Base-by-base conservation (phyloP, 2,888 invertebrate genomes). In the Rhamnusium bicolor region DNA sequence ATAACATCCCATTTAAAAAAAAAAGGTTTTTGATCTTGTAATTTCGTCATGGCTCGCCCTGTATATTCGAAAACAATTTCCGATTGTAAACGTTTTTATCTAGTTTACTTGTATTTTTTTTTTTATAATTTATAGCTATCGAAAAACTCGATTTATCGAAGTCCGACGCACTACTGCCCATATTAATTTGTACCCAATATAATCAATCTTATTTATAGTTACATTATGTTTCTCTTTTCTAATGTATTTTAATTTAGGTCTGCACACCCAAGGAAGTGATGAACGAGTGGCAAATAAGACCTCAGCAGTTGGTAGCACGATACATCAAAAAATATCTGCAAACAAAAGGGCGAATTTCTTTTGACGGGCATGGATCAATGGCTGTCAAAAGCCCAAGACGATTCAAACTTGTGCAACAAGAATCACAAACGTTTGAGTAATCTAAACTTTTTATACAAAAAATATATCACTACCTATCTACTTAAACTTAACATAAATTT, bases 371-470 rank as follows among this genome's bases (percentile, higher is more conserved):
- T 85, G 95, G 95, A 40, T 94, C 95, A 3, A 92, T 95, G 86
- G 91, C 93, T 18, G 94, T 95, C 69, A 96, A 96, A 89, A 96
- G 95, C 79, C 96, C 96, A 19, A 91, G 96, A 69, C 92, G 96
- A 77, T 96, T 95, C 90, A 96, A 96, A 86, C 90, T 96, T 75
- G 96, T 96, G 32, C 96, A 96, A 86, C 96, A 96, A 86, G 96
- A 96, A 88, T 96, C 96, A 8, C 95, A 96, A 89, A 96, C 93
- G 79, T 96, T 95, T 86, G 96, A 96, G 88, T 96, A 95, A 90
- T 21, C 18, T 16, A 51, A 32, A 32, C 16, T 18, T n/a, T n/a
- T n/a, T n/a, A n/a, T n/a, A n/a, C n/a, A n/a, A n/a, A n/a, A n/a
- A n/a, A n/a, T n/a, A 21, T 24, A 21, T 27, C 32, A 53, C 32